Evolutionary conservation across 2,113 vertebrate genomes (phyloP), one percentile per base, ranked within the genome.

Genomic region (Alosa alosa): DNA sequence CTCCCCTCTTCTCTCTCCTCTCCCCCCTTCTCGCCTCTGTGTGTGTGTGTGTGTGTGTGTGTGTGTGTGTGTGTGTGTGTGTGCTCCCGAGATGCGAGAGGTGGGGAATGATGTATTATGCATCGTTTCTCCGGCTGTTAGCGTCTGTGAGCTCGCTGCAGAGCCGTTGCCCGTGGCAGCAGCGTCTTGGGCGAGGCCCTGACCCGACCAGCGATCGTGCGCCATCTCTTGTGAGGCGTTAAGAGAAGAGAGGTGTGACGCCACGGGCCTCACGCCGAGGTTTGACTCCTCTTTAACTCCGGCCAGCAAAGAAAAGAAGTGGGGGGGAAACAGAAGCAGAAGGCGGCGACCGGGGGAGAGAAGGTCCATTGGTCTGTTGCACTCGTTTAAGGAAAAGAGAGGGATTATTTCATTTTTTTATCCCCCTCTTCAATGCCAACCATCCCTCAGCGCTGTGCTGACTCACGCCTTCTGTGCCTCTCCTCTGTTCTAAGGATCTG

Each of bases 381-480:
- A 68, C 72, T 82, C 85, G 2, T 83, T 89, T 86, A 88, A 75
- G 64, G n/a, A 72, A 31, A 15, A 11, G 9, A 36, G 20, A 5
- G 25, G 31, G n/a, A 36, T 36, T 72, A 11, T 72, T 31, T 36
- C 11, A 0, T 36, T 72, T 68, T 68, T 68, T 68, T 68, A 9
- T 22, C 6, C 20, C 60, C 60, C 81, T 50, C 81, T 88, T 46
- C 85, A 78, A 85, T 31, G 18, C 20, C 72, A 36, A 15, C 64
- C 25, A 4, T 84, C 57, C 7, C 31, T 72, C 44, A 82, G 88
- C 85, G 46, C 87, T 88, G 75, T 86, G 87, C 89, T 88, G 89
- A 86, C 84, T 88, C 81, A 36, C 6, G 13, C 41, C 41, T 88
- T 72, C 64, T 72, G 1, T 1, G 64, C 64, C n/a, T 72, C 31